Conservation (phyloP, 1,140 invertebrate species). For the Danaus melanippus region DNA sequence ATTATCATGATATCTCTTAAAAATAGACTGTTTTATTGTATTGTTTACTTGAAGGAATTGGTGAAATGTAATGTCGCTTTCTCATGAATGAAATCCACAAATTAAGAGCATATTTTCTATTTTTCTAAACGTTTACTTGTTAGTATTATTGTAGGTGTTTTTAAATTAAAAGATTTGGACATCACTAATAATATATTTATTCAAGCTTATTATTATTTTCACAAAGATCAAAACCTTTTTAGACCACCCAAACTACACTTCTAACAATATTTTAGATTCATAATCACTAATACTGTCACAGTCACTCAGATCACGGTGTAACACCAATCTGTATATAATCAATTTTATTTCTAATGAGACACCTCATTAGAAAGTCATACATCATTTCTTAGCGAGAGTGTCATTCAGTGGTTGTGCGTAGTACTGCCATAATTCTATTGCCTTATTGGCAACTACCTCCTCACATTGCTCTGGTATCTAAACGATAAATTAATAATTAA, state of each 20-base stretch:
- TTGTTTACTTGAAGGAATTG: too few species aligned
- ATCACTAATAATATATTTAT: slow-evolving; percentile 2
- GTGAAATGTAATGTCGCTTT: too few species aligned
- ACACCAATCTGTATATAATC: too few species aligned
- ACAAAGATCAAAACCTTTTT: neutral
- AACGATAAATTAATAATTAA: slow-evolving; percentile 6
- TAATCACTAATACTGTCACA: too few species aligned
- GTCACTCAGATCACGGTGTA: too few species aligned
- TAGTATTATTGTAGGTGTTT: too few species aligned
- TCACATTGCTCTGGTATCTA: slow-evolving; percentile 83
- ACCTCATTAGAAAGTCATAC: slow-evolving; percentile 66
- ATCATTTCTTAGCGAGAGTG: slow-evolving; percentile 62
- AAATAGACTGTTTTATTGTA: too few species aligned
- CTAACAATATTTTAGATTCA: neutral
- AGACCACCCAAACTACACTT: neutral
- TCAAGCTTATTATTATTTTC: neutral
- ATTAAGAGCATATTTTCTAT: too few species aligned
- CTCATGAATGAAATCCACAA: too few species aligned
- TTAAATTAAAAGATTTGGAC: too few species aligned
- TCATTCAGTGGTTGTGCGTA: slow-evolving; percentile 64
- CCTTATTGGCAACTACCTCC: slow-evolving; percentile 84
- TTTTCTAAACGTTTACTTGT: too few species aligned
- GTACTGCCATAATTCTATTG: slow-evolving; percentile 84
- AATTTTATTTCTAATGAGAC: slow-evolving; percentile 53
- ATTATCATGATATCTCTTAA: too few species aligned